Percentiles rank a stretch among this genome's conserved stretches.
These are phyloP conservation scores for Porites divaricata DNA, from an alignment of 92 coral and sea anemone genomes.

Conservation along the genomic window DNA sequence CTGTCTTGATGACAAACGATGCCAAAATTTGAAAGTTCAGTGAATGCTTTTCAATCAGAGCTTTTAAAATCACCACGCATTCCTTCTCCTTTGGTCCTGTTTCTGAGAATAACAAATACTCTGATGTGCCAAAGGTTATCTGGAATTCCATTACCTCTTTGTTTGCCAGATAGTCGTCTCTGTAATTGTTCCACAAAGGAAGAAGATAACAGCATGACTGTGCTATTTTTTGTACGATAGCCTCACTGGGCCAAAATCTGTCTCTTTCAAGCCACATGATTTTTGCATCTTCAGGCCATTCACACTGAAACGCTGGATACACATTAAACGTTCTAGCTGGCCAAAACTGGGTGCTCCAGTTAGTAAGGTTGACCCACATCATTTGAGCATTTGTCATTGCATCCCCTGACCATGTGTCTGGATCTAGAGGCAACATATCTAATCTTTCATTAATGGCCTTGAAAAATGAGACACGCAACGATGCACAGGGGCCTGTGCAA, in stretches of 20 bases:
- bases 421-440: slow-evolving; percentile 36
- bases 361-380: slow-evolving; percentile 42
- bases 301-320: slow-evolving; percentile 13
- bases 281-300: slow-evolving; percentile 27
- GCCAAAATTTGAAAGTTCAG: slow-evolving; percentile 9
- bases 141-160: slow-evolving; percentile 13
- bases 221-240: slow-evolving; percentile 16
- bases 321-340: slow-evolving; percentile 18
- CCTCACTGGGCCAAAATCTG: slow-evolving; percentile 26
- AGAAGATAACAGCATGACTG: slow-evolving; percentile 10
- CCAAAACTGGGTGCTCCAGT: slow-evolving; percentile 17
- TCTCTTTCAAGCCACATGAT: slow-evolving; percentile 26
- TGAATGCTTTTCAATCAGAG: slow-evolving; percentile 7
- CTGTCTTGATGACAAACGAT: slow-evolving; percentile 21
- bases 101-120: slow-evolving; percentile 25
- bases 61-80: slow-evolving; percentile 25
- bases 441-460: slow-evolving; percentile 20
- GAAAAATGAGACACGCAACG: slow-evolving; percentile 20
- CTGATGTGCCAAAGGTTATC: slow-evolving; percentile 22
- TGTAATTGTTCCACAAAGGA: slow-evolving; percentile 18
- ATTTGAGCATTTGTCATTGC: slow-evolving; percentile 33
- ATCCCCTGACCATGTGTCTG: slow-evolving; percentile 43
- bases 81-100: slow-evolving; percentile 39
- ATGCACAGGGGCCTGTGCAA: neutral
- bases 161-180: neutral